Evolutionary conservation across 2,797 vertebrate genomes (phyloP).

Genomic region (Rhodeus uyekii): DNA sequence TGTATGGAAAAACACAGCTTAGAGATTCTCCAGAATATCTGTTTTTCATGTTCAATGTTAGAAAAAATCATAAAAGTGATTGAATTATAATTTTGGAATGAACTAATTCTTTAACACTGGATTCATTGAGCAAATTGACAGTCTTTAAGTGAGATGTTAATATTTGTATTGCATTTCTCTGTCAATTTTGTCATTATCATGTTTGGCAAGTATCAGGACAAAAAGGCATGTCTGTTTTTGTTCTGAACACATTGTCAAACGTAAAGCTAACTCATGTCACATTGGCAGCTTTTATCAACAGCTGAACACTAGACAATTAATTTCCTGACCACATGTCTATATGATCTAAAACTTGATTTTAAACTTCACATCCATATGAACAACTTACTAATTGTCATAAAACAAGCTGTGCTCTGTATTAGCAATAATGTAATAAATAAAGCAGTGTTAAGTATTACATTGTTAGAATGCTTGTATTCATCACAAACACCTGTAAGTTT

Average conservation of each 20-base stretch:
- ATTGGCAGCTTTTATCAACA: background rate
- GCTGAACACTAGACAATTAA: background rate
- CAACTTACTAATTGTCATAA: background rate
- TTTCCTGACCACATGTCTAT: background rate
- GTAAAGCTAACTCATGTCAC: background rate
- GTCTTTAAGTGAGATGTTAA: background rate
- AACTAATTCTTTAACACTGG: background rate
- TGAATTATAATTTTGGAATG: background rate
- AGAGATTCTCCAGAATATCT: background rate
- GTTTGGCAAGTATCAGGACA: background rate
- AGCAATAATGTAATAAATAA: background rate
- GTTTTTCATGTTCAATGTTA: background rate
- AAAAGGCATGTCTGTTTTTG: background rate
- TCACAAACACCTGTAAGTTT: slow-evolving; percentile 55
- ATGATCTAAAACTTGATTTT: background rate
- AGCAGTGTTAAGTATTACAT: slow-evolving; percentile 21
- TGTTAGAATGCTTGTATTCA: slow-evolving; percentile 33
- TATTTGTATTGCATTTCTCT: background rate
- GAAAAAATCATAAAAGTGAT: background rate
- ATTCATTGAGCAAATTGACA: background rate
- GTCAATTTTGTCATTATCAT: background rate
- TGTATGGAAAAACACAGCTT: background rate
- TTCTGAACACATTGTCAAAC: background rate
- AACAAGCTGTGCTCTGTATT: background rate
- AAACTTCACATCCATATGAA: background rate